These are phyloP conservation scores for Chaetophractus vellerosus DNA, from an alignment of 2,797 vertebrate species.

Conservation along the genomic window DNA sequence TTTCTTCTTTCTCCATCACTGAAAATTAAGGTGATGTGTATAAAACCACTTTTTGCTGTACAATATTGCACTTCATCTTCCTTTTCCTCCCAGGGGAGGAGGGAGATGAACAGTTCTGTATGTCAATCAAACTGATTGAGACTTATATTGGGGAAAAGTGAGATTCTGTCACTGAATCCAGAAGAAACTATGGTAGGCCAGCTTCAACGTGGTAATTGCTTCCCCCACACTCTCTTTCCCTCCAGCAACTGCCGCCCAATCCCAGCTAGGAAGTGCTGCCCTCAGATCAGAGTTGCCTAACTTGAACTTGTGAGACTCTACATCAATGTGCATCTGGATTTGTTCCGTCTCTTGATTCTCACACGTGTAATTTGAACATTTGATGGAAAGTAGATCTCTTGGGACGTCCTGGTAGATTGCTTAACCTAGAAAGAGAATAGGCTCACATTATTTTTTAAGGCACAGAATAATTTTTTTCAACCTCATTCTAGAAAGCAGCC, in stretches of 20 bases:
- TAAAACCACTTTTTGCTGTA: slow-evolving; percentile 54
- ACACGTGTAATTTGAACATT: not conserved
- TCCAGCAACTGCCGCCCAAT: not conserved
- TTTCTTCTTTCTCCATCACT: slow-evolving; percentile 69
- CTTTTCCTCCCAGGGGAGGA: not conserved
- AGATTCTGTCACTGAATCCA: not conserved
- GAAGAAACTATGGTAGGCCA: not conserved
- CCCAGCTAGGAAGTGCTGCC: not conserved
- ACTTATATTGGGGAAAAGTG: not conserved
- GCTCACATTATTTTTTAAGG: too few species aligned
- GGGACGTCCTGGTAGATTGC: not conserved
- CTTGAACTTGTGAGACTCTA: not conserved
- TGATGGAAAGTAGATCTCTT: not conserved
- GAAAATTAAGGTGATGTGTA: slow-evolving; percentile 72
- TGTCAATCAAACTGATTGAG: slow-evolving; percentile 66
- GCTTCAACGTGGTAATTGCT: not conserved
- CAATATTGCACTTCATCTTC: slow-evolving; percentile 13
- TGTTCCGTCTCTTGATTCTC: not conserved
- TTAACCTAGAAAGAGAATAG: too few species aligned
- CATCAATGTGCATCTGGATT: not conserved
- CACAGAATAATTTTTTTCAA: not conserved
- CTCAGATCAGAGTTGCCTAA: not conserved
- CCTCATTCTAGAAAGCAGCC: not conserved
- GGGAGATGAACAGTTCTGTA: not conserved
- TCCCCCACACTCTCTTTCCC: not conserved